Evolutionary conservation across 1,140 invertebrate species (phyloP).

Genomic region (Drosophila malerkotliana): DNA sequence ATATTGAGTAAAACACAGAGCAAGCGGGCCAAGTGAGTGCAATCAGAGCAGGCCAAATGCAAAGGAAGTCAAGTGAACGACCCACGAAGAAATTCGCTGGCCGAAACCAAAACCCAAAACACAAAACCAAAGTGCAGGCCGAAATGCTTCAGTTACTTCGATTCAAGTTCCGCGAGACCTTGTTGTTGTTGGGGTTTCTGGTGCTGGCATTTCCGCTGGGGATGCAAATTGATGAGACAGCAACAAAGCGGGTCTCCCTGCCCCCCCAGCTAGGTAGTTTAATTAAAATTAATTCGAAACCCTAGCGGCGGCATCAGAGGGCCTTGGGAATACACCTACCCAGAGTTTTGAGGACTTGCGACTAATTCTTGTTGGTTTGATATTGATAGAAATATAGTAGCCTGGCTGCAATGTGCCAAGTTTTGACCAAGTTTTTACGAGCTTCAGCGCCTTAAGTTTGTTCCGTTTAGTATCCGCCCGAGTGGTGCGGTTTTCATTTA

Average conservation of each 20-base stretch:
- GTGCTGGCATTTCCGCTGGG: conserved; percentile 55
- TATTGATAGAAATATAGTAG: not conserved
- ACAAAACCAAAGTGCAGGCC: conserved; percentile 12
- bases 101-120: conserved; percentile 4
- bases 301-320: conserved; percentile 54
- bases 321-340: conserved; percentile 33
- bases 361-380: no score
- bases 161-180: conserved; percentile 18
- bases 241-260: conserved; percentile 11
- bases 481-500: conserved; percentile 25
- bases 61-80: conserved; percentile 39
- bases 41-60: conserved; percentile 37
- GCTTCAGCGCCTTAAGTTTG: conserved; percentile 25
- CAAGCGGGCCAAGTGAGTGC: conserved; percentile 18
- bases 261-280: conserved; percentile 24
- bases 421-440: conserved; percentile 27
- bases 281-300: conserved; percentile 75
- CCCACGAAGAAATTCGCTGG: conserved; percentile 42
- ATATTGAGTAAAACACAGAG: conserved; percentile 77
- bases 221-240: conserved; percentile 52
- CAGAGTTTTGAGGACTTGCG: no score
- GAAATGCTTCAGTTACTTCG: conserved; percentile 62
- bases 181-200: conserved; percentile 22
- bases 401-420: not conserved
- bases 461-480: conserved; percentile 7